These are phyloP conservation scores for Gambusia yucatana DNA, from an alignment of 2,797 vertebrate genomes.

Conservation along the genomic window DNA sequence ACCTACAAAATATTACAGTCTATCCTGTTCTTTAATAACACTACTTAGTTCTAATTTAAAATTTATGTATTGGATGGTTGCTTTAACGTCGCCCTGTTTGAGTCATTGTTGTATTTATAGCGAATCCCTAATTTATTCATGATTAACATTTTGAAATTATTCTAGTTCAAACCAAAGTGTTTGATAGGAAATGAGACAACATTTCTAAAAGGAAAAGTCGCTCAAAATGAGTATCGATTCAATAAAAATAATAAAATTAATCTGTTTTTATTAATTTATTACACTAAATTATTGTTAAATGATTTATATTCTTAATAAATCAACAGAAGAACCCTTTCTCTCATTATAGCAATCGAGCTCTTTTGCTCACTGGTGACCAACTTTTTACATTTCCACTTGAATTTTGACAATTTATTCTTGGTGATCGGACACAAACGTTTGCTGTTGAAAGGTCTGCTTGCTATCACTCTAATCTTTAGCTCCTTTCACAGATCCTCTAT, in stretches of 20 bases:
- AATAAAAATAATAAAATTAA: neutral
- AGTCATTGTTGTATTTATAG: neutral
- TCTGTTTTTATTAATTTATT: neutral
- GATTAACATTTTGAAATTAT: no score
- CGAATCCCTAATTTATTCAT: neutral
- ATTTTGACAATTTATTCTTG: neutral
- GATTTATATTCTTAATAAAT: neutral
- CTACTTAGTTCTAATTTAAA: neutral
- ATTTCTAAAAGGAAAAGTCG: neutral
- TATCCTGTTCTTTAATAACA: neutral
- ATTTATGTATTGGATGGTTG: neutral
- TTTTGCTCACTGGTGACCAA: neutral
- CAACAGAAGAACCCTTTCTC: neutral
- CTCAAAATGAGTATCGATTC: no score
- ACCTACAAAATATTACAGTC: neutral
- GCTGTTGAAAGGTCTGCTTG: neutral
- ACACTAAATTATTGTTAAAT: neutral
- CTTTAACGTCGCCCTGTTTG: neutral
- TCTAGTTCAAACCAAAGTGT: no score
- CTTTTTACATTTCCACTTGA: neutral
- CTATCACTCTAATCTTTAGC: neutral
- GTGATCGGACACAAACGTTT: neutral
- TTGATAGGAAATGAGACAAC: no score
- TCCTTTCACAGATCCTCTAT: neutral
- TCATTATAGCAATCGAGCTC: neutral